Evolutionary conservation across 2,797 vertebrate species (phyloP), one percentile per base, ranked within the genome.

Genomic region (Chanos chanos): DNA sequence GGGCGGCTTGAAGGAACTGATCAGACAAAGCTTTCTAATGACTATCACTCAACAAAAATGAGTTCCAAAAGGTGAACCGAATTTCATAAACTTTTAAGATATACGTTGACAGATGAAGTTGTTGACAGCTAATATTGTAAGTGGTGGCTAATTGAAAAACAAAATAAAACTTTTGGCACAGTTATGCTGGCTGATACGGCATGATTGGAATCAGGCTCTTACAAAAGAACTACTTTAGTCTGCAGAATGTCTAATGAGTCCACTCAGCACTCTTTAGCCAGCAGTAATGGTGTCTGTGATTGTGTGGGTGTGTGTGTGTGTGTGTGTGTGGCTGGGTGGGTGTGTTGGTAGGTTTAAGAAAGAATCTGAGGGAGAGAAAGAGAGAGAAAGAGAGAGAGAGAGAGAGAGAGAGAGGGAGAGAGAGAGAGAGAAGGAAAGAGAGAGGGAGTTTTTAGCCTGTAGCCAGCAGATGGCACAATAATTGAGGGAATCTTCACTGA

Each of bases 181-280:
- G 28, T 9, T 3, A 2, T 21, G 18, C 5, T 7, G 8, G 28
- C 30, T 5, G 28, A 21, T 51, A 27, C 27, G 34, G 51, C 49
- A 59, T 39, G 41, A 77, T 80, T 82, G 76, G 74, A 77, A 70
- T 73, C 33, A 73, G 63, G 50, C 39, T 70, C 69, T 60, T 31
- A 58, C 70, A 62, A 72, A 80, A 75, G 36, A 72, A 68, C 37
- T 61, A 55, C 61, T 61, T 58, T 66, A 72, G 70, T 53, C 45
- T 76, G 80, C 79, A 79, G 77, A 81, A 85, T 80, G 73, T 70
- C 37, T 64, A 80, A 77, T 9, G 28, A 83, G 81, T 74, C 60
- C 55, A 70, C 69, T 87, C 83, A 83, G 83, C 80, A 79, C 51
- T 65, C 64, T 79, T 77, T 73, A 81, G 56, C 59, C 65, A 76